A percentile compares a stretch with the other conserved stretches of the same genome.
phyloP scores from a whole-genome alignment of 1,140 invertebrate genomes.

The Helicoverpa zea region DNA sequence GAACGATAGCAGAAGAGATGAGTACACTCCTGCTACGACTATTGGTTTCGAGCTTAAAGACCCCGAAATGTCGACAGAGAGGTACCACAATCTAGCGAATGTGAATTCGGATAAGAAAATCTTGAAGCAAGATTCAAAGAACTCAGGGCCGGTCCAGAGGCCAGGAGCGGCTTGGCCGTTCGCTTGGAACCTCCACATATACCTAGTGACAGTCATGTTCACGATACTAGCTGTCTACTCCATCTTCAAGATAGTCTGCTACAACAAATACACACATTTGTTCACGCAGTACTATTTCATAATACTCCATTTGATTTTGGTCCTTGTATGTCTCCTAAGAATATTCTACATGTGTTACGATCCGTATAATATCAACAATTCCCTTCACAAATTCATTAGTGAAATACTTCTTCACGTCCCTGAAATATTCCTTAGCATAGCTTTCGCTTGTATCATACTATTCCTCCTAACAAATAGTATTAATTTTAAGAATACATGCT shows the following conservation, averaged over 20 bases:
- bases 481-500: conserved; percentile 89
- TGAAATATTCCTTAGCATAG: conserved; percentile 93
- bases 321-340: conserved; percentile 92
- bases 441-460: conserved; percentile 94
- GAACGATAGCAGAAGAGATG: conserved; percentile 75
- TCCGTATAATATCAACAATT: conserved; percentile 94
- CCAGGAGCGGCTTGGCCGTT: conserved; percentile 90
- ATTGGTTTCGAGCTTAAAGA: conserved; percentile 82
- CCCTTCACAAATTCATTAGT: conserved; percentile 92
- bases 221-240: conserved; percentile 93
- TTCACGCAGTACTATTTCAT: conserved; percentile 94
- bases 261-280: conserved; percentile 93
- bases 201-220: conserved; percentile 93
- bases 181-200: conserved; percentile 96
- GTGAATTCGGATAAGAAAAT: conserved; percentile 84
- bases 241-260: conserved; percentile 93
- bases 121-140: conserved; percentile 78
- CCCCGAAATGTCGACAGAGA: conserved; percentile 84
- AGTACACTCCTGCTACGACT: conserved; percentile 79
- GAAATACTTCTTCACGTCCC: conserved; percentile 94
- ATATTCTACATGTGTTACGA: conserved; percentile 96
- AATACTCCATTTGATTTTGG: conserved; percentile 92
- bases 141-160: conserved; percentile 72
- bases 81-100: conserved; percentile 85
- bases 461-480: conserved; percentile 92